Conservation (phyloP, 2,797 vertebrate genomes). For the Vireo griseus region DNA sequence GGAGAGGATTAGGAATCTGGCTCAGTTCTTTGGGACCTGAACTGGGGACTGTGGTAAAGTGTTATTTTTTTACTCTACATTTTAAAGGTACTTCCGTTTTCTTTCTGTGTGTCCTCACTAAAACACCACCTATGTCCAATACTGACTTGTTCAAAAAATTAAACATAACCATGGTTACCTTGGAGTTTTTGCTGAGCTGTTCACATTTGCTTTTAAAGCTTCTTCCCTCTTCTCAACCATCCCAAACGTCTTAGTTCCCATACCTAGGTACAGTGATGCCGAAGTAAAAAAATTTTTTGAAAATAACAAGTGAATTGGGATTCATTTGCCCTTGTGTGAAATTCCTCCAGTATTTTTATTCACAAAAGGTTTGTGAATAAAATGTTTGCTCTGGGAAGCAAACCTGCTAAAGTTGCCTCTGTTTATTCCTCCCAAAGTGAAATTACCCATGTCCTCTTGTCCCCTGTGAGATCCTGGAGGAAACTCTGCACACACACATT, state of each 20-base stretch:
- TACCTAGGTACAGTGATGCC: background rate
- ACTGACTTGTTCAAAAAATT: background rate
- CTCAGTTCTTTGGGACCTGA: slow-evolving; percentile 27
- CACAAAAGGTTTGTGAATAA: background rate
- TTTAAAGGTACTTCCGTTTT: background rate
- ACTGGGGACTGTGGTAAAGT: background rate
- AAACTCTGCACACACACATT: background rate
- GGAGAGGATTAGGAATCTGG: slow-evolving; percentile 38
- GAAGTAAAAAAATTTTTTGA: background rate
- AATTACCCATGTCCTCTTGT: slow-evolving; percentile 1
- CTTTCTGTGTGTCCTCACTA: background rate
- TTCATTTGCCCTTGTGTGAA: background rate
- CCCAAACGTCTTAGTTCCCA: background rate
- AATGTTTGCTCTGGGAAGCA: background rate
- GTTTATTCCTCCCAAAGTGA: slow-evolving; percentile 13
- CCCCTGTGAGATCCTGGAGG: background rate
- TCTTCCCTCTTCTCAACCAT: background rate
- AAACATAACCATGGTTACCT: background rate
- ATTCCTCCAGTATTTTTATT: slow-evolving; percentile 9
- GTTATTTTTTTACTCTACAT: background rate
- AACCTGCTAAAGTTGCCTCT: background rate
- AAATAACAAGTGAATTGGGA: background rate
- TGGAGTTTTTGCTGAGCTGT: background rate
- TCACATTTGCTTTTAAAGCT: background rate
- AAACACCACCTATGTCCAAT: background rate